Percentiles rank a stretch among this genome's conserved stretches.
These are phyloP conservation scores for Zoanthus sansibaricus DNA, from an alignment of 92 coral and sea anemone genomes.

Conservation along the genomic window DNA sequence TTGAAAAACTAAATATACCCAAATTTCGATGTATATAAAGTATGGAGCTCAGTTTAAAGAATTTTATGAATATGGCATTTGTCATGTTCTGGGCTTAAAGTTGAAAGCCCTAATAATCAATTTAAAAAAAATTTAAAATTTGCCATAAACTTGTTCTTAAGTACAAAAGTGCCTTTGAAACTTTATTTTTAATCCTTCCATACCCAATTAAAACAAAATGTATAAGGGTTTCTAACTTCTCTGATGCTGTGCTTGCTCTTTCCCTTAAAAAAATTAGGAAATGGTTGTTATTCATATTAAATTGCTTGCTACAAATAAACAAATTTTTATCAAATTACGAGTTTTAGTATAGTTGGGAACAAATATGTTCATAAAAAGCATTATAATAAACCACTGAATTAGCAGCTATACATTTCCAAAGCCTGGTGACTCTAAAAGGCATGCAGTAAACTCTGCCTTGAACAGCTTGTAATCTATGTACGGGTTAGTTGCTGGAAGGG, in stretches of 20 bases:
- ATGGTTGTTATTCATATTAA: not conserved
- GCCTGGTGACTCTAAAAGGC: slow-evolving; percentile 62
- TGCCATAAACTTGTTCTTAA: not conserved
- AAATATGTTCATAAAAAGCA: not conserved
- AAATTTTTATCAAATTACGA: not conserved
- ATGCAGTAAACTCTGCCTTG: slow-evolving; percentile 53
- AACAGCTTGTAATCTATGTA: slow-evolving; percentile 50
- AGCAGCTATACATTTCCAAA: slow-evolving; percentile 62
- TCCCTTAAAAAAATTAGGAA: not conserved
- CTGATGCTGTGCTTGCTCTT: not conserved
- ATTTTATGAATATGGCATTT: no score
- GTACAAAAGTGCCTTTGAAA: not conserved
- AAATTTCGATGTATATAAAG: no score
- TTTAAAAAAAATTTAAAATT: not conserved
- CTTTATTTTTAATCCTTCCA: not conserved
- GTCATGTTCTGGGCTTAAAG: no score
- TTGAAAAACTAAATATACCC: no score
- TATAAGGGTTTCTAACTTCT: not conserved
- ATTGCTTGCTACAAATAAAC: not conserved
- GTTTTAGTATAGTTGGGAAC: not conserved
- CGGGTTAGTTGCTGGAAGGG: slow-evolving; percentile 35
- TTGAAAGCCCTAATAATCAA: not conserved
- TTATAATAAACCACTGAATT: no score
- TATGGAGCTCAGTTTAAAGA: no score
- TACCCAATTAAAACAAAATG: not conserved